Evolutionary conservation across 2,113 vertebrate species (phyloP), one percentile per base, ranked within the genome.

Genomic region (Tretioscincus oriximinensis): DNA sequence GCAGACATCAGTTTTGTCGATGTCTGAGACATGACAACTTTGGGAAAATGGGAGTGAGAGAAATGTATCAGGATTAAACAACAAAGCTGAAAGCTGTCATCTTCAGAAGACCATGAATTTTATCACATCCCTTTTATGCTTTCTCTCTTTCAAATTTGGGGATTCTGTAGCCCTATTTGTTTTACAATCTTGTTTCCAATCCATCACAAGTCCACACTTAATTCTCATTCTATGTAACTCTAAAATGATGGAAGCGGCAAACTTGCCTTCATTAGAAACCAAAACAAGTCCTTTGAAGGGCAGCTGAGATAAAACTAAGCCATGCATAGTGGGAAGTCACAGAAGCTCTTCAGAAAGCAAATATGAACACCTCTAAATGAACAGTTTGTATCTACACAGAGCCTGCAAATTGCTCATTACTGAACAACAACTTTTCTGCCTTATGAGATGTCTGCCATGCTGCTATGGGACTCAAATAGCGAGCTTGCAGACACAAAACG

Each of bases 161-260:
- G 65, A 63, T 60, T 76, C 28, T 76, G 80, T 76, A 76, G 35
- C 21, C 31, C 35, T 26, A n/a, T 10, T 66, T 70, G 22, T 22
- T 78, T 84, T 82, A 29, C 70, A 72, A 76, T 86, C 85, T 85
- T 88, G 66, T 7, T 87, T 92, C 92, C 86, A 88, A 84, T 92
- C 81, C 84, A 71, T 80, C 29, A 70, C 14, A 64, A 88, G 60
- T 73, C 82, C 77, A 73, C 81, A 85, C 87, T 91, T 90, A 88
- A 92, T 91, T 89, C 81, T 84, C 80, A 81, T 49, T 87, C 60
- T 24, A 51, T 31, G 49, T 41, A 78, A 71, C 49, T 89, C 45
- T 49, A 47, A 60, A 83, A 9, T 20, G 79, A 64, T 41, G 69
- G 84, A 89, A 92, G 88, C 49, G 63, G 75, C 80, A 76, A 81